phyloP scores from a whole-genome alignment of 2,797 vertebrate genomes.

The Aphelocoma californica region DNA sequence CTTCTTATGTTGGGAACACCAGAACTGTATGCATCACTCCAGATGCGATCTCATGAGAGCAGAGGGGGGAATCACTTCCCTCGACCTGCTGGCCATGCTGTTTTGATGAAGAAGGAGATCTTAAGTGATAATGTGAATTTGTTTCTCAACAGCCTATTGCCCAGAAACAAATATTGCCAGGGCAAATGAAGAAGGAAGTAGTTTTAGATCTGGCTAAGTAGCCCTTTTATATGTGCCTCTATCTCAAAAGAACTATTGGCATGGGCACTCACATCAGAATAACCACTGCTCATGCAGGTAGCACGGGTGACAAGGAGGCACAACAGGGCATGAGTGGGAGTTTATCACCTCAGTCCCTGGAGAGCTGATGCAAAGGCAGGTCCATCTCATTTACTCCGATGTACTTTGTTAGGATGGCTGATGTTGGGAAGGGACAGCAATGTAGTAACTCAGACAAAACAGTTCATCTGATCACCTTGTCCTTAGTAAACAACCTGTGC shows the following conservation, averaged over 20 bases:
- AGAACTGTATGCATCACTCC: neutral
- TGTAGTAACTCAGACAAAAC: neutral
- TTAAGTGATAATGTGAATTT: neutral
- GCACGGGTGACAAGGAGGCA: neutral
- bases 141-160: neutral
- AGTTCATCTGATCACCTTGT: neutral
- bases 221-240: rapidly evolving
- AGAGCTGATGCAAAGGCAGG: neutral
- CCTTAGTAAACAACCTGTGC: neutral
- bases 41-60: neutral
- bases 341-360: neutral
- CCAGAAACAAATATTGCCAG: neutral
- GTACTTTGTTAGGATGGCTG: neutral
- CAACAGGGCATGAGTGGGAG: rapidly evolving
- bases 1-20: neutral
- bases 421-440: neutral
- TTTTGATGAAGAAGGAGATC: neutral
- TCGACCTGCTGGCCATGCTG: neutral
- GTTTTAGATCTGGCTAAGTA: neutral
- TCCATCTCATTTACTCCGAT: neutral
- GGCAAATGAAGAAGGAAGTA: rapidly evolving
- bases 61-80: neutral
- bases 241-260: neutral
- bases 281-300: neutral
- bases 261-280: neutral